Evolutionary conservation across 2,113 vertebrate species (phyloP).

Genomic region (Phrynosoma blainvillii): DNA sequence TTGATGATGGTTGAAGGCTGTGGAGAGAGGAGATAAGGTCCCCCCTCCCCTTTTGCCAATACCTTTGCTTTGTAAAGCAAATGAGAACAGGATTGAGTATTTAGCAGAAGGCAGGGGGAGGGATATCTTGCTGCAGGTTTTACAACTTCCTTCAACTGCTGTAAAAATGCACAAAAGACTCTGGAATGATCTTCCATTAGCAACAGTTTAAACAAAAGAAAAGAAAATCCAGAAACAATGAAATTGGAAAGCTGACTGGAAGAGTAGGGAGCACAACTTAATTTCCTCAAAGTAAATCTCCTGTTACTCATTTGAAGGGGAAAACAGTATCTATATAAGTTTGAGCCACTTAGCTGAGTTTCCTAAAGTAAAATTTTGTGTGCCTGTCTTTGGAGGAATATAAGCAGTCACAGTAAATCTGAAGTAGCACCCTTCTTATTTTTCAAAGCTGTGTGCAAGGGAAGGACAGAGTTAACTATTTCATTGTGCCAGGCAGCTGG

Average conservation of each 20-base stretch:
- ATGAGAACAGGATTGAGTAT: background rate
- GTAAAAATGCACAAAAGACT: background rate
- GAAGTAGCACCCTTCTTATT: background rate
- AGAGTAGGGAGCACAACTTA: background rate
- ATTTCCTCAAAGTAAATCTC: background rate
- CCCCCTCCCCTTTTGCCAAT: background rate
- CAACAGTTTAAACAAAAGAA: background rate
- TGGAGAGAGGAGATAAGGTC: background rate
- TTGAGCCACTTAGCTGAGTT: background rate
- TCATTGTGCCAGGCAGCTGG: background rate
- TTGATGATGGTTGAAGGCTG: background rate
- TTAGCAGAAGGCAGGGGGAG: background rate
- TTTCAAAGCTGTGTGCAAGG: too few relatives aligned
- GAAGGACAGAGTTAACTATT: too few relatives aligned
- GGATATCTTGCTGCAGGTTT: background rate
- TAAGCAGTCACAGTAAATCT: background rate
- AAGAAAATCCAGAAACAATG: too few relatives aligned
- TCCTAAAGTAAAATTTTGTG: background rate
- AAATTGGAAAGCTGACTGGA: background rate
- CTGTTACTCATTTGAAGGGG: background rate
- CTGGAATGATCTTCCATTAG: background rate
- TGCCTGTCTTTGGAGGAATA: background rate
- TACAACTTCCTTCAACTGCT: background rate
- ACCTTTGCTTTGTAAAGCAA: conserved; percentile 18
- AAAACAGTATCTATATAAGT: background rate